phyloP scores from a whole-genome alignment of 2,797 vertebrate genomes.

The Cynodonichthys magdalenae region DNA sequence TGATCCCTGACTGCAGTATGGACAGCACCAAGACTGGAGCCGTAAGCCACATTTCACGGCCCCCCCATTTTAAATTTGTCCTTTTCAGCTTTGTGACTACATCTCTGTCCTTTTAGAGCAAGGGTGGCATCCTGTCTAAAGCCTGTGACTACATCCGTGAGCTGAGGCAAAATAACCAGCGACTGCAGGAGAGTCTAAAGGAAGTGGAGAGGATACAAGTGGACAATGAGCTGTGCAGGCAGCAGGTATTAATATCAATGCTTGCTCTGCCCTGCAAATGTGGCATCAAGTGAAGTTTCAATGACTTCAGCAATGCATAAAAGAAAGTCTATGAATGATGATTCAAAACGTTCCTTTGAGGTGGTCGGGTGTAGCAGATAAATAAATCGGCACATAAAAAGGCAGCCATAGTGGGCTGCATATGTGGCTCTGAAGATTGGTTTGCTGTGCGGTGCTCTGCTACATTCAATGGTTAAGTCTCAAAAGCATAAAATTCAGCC shows the following conservation, averaged over 20 bases:
- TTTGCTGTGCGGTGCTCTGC: constrained; percentile 44
- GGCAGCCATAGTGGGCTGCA: constrained; percentile 27
- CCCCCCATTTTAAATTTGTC: neutral
- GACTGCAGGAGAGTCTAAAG: constrained; percentile 89
- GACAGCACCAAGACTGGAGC: constrained; percentile 91
- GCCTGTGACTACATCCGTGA: constrained; percentile 93
- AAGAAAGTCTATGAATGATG: constrained; percentile 54
- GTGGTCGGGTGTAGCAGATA: constrained; percentile 36
- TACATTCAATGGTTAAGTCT: constrained; percentile 48
- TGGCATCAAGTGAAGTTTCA: constrained; percentile 29
- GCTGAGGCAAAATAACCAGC: constrained; percentile 88
- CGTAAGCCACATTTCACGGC: constrained; percentile 67
- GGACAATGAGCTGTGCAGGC: constrained; percentile 89
- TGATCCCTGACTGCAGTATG: constrained; percentile 91
- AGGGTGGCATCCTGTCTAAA: constrained; percentile 94
- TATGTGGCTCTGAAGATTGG: constrained; percentile 60
- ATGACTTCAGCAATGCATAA: constrained; percentile 26
- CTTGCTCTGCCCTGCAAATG: constrained; percentile 19
- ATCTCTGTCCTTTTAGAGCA: constrained; percentile 80
- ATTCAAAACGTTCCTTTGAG: constrained; percentile 49
- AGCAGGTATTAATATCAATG: constrained; percentile 81
- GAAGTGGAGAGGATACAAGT: constrained; percentile 89
- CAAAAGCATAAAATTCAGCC: constrained; percentile 55
- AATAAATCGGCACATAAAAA: constrained; percentile 44
- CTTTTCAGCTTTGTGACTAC: constrained; percentile 1